phyloP scores from a whole-genome alignment of 2,888 invertebrate species.

The Thymelicus sylvestris region DNA sequence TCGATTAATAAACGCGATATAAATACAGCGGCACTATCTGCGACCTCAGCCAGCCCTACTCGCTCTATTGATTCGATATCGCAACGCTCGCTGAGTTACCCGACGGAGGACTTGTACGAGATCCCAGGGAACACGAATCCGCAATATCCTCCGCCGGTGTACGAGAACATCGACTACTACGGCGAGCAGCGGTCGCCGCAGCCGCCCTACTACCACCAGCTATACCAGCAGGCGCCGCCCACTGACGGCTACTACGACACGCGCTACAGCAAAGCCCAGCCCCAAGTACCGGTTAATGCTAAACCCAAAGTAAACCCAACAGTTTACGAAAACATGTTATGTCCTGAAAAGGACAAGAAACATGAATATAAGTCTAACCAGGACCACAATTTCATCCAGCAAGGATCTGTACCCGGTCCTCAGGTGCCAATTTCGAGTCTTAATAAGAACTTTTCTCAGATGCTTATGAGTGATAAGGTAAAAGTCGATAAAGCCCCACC shows the following conservation, averaged over 20 bases:
- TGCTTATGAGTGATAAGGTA: slow-evolving; percentile 71
- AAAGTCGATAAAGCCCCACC: slow-evolving; percentile 84
- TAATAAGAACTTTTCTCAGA: slow-evolving; percentile 63
- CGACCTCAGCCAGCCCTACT: slow-evolving; percentile 77
- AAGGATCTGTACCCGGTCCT: slow-evolving; percentile 73
- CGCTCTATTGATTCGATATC: slow-evolving; percentile 86
- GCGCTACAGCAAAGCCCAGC: slow-evolving; percentile 90
- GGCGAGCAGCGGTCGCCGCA: slow-evolving; percentile 83
- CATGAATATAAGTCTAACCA: slow-evolving; percentile 66
- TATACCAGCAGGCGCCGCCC: slow-evolving; percentile 74
- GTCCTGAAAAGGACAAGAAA: slow-evolving; percentile 74
- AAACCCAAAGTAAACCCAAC: slow-evolving; percentile 70
- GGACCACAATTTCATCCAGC: slow-evolving; percentile 73
- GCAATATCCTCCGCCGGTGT: slow-evolving; percentile 84
- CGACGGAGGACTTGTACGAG: slow-evolving; percentile 77
- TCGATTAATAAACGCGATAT: slow-evolving; percentile 75
- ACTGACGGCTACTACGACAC: slow-evolving; percentile 81
- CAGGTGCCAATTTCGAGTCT: slow-evolving; percentile 71
- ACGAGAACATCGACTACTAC: slow-evolving; percentile 94
- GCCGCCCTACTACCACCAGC: slow-evolving; percentile 87
- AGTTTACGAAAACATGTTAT: slow-evolving; percentile 81
- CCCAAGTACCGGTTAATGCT: slow-evolving; percentile 89
- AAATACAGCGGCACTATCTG: slow-evolving; percentile 68
- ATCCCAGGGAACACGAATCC: slow-evolving; percentile 72
- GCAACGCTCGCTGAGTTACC: slow-evolving; percentile 83